Conservation (phyloP, 2,797 vertebrate genomes). For the Lacerta viridis region DNA sequence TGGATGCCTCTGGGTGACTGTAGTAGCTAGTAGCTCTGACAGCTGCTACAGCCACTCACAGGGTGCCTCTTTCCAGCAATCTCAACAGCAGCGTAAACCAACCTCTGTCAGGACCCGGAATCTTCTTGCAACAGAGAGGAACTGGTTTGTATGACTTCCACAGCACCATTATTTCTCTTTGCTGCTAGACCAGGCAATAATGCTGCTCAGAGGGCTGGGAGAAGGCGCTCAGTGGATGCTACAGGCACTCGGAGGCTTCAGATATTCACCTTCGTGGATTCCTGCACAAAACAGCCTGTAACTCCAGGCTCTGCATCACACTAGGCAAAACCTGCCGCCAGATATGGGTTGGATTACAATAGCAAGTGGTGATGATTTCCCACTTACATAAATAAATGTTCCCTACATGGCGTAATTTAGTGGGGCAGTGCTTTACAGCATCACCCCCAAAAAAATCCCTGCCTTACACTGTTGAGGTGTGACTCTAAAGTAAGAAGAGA, state of each 20-base stretch:
- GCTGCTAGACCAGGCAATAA: not conserved
- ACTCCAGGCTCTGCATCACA: not conserved
- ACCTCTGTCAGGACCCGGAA: not conserved
- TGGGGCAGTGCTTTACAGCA: not conserved
- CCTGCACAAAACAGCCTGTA: not conserved
- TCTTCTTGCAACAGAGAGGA: not conserved
- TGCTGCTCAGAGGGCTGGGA: not conserved
- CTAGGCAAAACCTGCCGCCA: not conserved
- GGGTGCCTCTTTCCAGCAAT: not conserved
- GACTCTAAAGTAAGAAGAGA: not conserved
- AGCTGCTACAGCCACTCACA: not conserved
- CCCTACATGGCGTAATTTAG: not conserved
- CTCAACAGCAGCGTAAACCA: not conserved
- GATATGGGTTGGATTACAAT: not conserved
- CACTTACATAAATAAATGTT: not conserved
- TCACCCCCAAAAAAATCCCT: not conserved
- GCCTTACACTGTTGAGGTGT: not conserved
- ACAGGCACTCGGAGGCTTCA: not conserved
- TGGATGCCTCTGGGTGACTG: not conserved
- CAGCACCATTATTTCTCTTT: not conserved
- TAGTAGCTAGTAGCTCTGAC: not conserved
- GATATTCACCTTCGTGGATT: too few relatives aligned
- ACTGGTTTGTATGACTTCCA: not conserved
- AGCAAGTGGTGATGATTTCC: not conserved
- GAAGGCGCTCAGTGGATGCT: not conserved